Conservation (phyloP, 2,888 invertebrate genomes). For the Ophion obscuratus region DNA sequence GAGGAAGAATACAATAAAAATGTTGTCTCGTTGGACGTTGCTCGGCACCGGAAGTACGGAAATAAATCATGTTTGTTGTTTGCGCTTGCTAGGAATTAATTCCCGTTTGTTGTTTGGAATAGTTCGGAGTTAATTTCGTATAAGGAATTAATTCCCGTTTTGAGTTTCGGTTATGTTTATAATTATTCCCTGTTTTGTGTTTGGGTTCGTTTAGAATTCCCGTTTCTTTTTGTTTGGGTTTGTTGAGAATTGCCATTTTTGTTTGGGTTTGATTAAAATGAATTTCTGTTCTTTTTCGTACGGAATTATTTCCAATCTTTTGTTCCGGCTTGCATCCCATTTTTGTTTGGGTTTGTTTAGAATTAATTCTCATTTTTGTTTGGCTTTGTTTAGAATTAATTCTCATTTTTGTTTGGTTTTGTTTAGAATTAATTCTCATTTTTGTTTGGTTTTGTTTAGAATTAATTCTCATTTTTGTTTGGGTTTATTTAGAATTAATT, state of each 20-base stretch:
- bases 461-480: too few relatives aligned
- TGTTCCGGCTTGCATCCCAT: too few relatives aligned
- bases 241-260: background rate
- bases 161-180: background rate
- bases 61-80: background rate
- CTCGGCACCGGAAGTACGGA: conserved; percentile 15
- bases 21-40: background rate
- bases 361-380: too few relatives aligned
- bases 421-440: too few relatives aligned
- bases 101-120: too few relatives aligned
- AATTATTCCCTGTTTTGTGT: background rate
- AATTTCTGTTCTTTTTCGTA: conserved; percentile 19
- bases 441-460: too few relatives aligned
- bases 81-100: background rate
- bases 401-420: too few relatives aligned
- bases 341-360: too few relatives aligned
- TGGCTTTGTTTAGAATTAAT: too few relatives aligned
- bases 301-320: background rate
- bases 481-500: too few relatives aligned
- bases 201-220: background rate
- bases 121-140: background rate
- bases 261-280: background rate
- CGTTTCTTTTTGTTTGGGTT: background rate
- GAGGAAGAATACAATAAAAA: conserved; percentile 14
- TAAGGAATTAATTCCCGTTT: background rate